Base-by-base conservation (phyloP, 2,888 invertebrate genomes). In the Eilema caniola region DNA sequence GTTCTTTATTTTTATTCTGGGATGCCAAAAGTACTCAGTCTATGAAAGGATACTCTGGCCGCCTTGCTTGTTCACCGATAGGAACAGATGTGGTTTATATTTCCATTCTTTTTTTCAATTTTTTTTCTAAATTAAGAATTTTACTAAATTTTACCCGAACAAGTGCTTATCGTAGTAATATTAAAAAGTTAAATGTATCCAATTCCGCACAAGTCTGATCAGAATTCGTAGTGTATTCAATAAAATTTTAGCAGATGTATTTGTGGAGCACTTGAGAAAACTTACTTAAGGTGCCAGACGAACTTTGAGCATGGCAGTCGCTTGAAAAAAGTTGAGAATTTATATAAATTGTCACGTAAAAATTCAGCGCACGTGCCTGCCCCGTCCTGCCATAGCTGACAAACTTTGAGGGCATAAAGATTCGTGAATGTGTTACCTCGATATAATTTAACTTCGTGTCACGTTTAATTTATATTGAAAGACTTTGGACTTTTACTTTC, bases 291-390 rank as follows among this genome's bases (percentile, higher is more conserved):
- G 63, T 67, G 62, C 16, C 56, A 69, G 31, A 74, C 60, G 65
- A 75, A 78, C 64, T 71, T 72, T 62, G n/a, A 67, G 53, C 57
- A 47, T 47, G 24, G 41, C 41, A 66, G 66, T 60, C 47, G 33
- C 37, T 37, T 71, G 61, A 78, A 71, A 67, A 76, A 62, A 69
- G 63, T 71, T 74, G 53, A 47, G 64, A 67, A 67, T 61, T 72
- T 75, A 59, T 63, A 72, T 67, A 71, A 69, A n/a, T 69, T 63
- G 63, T 62, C 66, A 65, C 68, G 41, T 71, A 61, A 76, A 62
- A 56, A 83, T 80, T 78, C 79, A 14, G 68, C 66, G 78, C 85
- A 85, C 85, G 82, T 82, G 59, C 31, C 71, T 56, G 60, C 71
- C 73, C 68, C 78, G 76, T 79, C 77, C 70, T 76, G 78, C 73